These are phyloP conservation scores for Shargacucullia verbasci DNA, from an alignment of 2,888 invertebrate genomes.

Conservation along the genomic window DNA sequence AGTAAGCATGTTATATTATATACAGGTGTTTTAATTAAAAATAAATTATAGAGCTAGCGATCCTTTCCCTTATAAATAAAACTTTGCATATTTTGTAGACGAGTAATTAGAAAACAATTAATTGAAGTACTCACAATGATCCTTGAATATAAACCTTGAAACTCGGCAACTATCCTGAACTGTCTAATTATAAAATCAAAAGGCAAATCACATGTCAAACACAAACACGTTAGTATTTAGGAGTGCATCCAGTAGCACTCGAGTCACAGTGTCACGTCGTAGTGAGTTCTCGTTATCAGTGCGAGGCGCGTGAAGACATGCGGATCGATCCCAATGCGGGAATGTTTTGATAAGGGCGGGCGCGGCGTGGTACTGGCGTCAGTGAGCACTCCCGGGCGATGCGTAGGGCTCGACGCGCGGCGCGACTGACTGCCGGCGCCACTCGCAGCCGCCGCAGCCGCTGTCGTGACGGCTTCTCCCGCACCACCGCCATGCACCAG, in stretches of 20 bases:
- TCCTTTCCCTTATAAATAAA: too few relatives aligned
- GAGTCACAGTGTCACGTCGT: constrained; percentile 77
- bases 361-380: constrained; percentile 26
- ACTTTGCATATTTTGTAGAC: constrained; percentile 6
- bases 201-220: constrained; percentile 70
- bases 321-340: constrained; percentile 85
- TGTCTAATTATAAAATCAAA: constrained; percentile 47
- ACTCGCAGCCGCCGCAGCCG: constrained; percentile 37
- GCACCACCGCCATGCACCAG: constrained; percentile 34
- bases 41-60: too few relatives aligned
- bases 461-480: constrained; percentile 8
- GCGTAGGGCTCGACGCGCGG: constrained; percentile 76
- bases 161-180: constrained; percentile 55
- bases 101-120: constrained; percentile 28
- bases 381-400: constrained; percentile 39
- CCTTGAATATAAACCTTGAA: constrained; percentile 50
- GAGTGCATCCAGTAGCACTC: constrained; percentile 67
- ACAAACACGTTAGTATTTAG: constrained; percentile 66
- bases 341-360: constrained; percentile 79
- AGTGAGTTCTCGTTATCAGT: constrained; percentile 72
- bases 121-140: constrained; percentile 50
- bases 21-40: too few relatives aligned
- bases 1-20: too few relatives aligned
- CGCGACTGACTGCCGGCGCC: constrained; percentile 72
- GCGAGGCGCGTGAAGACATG: constrained; percentile 72